Evolutionary conservation across 2,888 invertebrate genomes (phyloP).

Genomic region (Crematogaster levior): DNA sequence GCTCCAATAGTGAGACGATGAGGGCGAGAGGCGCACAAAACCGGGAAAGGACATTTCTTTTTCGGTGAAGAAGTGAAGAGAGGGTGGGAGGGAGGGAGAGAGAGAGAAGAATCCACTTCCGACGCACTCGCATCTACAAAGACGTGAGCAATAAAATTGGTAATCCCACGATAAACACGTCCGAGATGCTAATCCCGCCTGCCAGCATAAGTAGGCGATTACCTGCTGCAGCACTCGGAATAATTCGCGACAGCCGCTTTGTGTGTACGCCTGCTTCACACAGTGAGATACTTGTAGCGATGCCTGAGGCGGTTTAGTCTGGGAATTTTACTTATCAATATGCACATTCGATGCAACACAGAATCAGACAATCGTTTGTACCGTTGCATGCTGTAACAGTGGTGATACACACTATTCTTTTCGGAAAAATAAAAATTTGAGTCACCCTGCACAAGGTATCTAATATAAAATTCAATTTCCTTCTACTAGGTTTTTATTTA

Average conservation of each 20-base stretch:
- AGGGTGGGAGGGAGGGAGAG: background rate
- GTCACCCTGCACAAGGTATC: background rate
- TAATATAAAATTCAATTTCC: conserved; percentile 35
- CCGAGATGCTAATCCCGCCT: conserved; percentile 61
- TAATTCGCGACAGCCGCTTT: conserved; percentile 49
- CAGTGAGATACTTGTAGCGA: conserved; percentile 4
- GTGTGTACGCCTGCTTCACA: conserved; percentile 8
- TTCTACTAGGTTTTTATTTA: conserved; percentile 1
- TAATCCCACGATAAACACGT: conserved; percentile 73
- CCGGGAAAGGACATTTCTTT: conserved; percentile 22
- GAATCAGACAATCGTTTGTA: background rate
- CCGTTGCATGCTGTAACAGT: background rate
- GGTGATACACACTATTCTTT: too few species aligned
- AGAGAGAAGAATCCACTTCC: conserved; percentile 56
- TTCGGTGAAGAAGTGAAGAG: conserved; percentile 8
- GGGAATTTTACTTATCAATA: conserved; percentile 7
- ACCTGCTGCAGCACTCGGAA: conserved; percentile 45
- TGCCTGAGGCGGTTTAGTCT: background rate
- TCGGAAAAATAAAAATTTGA: background rate
- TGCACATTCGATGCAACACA: background rate
- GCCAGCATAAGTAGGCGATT: conserved; percentile 36
- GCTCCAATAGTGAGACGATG: background rate
- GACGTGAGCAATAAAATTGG: conserved; percentile 70
- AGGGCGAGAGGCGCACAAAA: background rate
- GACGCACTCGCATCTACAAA: conserved; percentile 62